These are phyloP conservation scores for Proctacanthus coquilletti DNA, from an alignment of 1,140 invertebrate species.

Conservation along the genomic window DNA sequence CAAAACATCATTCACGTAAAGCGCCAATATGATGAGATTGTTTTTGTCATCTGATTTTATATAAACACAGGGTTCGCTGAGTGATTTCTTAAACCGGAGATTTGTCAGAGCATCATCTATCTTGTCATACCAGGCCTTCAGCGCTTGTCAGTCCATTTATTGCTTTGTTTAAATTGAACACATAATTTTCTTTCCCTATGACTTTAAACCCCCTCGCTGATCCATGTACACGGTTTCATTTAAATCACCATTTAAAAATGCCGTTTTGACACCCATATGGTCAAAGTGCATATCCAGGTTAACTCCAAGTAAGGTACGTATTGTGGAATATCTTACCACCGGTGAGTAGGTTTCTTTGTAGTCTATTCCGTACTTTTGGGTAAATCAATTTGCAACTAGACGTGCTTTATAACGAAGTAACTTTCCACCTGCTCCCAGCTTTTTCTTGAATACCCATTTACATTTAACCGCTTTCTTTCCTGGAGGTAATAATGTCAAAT, in stretches of 20 bases:
- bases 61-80: background rate
- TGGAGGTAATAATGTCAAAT: constrained; percentile 10
- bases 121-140: constrained; percentile 24
- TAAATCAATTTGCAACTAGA: constrained; percentile 23
- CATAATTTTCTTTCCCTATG: constrained; percentile 8
- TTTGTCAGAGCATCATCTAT: constrained; percentile 7
- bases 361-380: constrained; percentile 18
- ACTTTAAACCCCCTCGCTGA: constrained; percentile 20
- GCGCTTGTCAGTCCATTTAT: constrained; percentile 31
- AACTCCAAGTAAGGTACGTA: constrained; percentile 24
- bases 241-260: constrained; percentile 29
- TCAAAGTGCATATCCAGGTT: constrained; percentile 15
- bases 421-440: constrained; percentile 8
- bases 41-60: background rate
- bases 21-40: background rate
- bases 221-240: constrained; percentile 29
- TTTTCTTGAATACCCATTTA: constrained; percentile 23
- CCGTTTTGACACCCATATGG: constrained; percentile 28
- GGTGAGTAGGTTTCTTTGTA: constrained; percentile 26
- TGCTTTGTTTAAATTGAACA: constrained; percentile 21
- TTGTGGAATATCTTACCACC: constrained; percentile 16
- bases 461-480: constrained; percentile 10
- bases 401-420: constrained; percentile 20
- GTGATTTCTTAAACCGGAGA: background rate
- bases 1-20: constrained; percentile 6